Evolutionary conservation across 1,140 invertebrate species (phyloP).

Genomic region (Acromyrmex echinatior): DNA sequence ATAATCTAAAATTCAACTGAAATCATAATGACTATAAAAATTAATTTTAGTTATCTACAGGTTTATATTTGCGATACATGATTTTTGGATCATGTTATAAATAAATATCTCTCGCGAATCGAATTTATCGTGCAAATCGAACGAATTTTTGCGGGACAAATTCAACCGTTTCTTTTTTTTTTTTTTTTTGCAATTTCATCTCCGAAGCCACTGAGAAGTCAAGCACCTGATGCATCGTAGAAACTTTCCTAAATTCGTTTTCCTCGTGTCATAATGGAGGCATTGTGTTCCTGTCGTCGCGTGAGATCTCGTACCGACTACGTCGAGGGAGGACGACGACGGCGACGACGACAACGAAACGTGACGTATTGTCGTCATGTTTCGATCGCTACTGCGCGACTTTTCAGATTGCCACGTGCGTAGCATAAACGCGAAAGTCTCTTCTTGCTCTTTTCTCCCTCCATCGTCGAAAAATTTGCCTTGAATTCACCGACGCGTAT

Average conservation of each 20-base stretch:
- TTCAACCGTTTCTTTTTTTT: not conserved
- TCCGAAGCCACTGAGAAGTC: constrained; percentile 31
- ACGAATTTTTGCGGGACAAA: constrained; percentile 1
- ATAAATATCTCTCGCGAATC: not conserved
- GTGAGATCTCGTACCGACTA: constrained; percentile 8
- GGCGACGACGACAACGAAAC: constrained; percentile 34
- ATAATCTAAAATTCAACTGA: too few relatives aligned
- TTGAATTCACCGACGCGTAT: constrained; percentile 9
- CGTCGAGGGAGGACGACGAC: not conserved
- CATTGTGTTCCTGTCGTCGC: constrained; percentile 50
- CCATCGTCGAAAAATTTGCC: constrained; percentile 34
- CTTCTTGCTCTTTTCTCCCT: not conserved
- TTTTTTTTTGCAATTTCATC: constrained; percentile 21
- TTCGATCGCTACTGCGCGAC: constrained; percentile 25
- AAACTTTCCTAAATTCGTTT: constrained; percentile 71
- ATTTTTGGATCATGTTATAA: not conserved
- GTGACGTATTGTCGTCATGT: constrained; percentile 53
- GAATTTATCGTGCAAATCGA: constrained; percentile 8
- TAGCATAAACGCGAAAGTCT: constrained; percentile 28
- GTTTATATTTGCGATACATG: not conserved
- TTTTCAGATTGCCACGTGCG: constrained; percentile 35
- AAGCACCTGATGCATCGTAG: constrained; percentile 17
- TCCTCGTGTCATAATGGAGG: constrained; percentile 60
- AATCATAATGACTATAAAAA: not conserved
- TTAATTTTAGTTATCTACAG: not conserved